phyloP scores from a whole-genome alignment of 2,113 vertebrate genomes.

The Channa maculata region DNA sequence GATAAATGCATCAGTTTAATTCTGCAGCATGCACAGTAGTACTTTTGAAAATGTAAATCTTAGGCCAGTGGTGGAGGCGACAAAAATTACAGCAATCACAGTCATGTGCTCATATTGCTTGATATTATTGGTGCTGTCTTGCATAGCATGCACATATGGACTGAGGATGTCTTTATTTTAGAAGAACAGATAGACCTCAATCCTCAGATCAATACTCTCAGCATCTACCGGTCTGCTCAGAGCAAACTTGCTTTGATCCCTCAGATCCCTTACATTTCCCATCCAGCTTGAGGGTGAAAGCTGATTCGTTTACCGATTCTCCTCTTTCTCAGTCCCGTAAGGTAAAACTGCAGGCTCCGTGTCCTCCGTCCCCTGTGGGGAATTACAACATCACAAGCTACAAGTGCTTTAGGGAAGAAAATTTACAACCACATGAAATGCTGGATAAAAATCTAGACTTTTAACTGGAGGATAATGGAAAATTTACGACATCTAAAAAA shows the following conservation, averaged over 20 bases:
- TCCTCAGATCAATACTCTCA: slow-evolving; percentile 55
- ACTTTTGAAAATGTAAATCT: too few relatives aligned
- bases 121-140: background rate
- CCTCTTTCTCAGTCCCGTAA: slow-evolving; percentile 39
- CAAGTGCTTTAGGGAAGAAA: slow-evolving; percentile 25
- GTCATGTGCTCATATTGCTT: background rate
- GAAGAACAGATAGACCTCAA: slow-evolving; percentile 41
- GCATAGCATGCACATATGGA: slow-evolving; percentile 8
- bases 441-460: slow-evolving; percentile 2
- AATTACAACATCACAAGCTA: slow-evolving; percentile 31
- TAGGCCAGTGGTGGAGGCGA: too few relatives aligned
- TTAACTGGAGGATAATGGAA: slow-evolving; percentile 23
- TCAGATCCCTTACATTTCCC: slow-evolving; percentile 63
- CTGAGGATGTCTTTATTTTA: slow-evolving; percentile 3
- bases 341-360: slow-evolving; percentile 41
- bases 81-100: too few relatives aligned
- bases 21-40: too few relatives aligned
- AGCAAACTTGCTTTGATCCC: slow-evolving; percentile 65
- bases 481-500: background rate
- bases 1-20: background rate
- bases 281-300: slow-evolving; percentile 51
- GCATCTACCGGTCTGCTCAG: slow-evolving; percentile 39
- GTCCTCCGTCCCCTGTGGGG: slow-evolving; percentile 14
- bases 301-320: slow-evolving; percentile 53
- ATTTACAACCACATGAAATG: slow-evolving; percentile 21